Evolutionary conservation across 2,797 vertebrate species (phyloP).

Genomic region (Chaetophractus vellerosus): DNA sequence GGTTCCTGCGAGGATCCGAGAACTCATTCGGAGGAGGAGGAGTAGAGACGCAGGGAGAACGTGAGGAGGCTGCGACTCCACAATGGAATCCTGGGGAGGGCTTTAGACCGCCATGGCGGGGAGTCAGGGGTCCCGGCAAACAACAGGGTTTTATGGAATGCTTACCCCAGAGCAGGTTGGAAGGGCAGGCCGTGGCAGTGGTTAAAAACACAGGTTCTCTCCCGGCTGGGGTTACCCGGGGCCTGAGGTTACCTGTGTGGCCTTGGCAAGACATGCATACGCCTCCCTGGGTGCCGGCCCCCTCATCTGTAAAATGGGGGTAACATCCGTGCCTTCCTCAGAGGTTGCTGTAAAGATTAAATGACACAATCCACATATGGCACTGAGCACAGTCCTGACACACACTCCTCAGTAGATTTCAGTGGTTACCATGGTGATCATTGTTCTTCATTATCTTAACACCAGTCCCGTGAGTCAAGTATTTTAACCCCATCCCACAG

Average conservation of each 20-base stretch:
- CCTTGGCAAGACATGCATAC: not conserved
- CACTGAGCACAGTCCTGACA: fast-evolving
- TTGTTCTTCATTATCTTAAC: fast-evolving
- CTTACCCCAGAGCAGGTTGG: not conserved
- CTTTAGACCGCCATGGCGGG: not conserved
- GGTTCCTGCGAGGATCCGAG: not conserved
- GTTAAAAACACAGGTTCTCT: not conserved
- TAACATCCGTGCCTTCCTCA: fast-evolving
- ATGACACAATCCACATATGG: fast-evolving
- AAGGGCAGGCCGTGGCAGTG: not conserved
- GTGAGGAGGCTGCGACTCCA: not conserved
- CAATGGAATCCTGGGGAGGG: too few species aligned
- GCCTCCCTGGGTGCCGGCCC: not conserved
- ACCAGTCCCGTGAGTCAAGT: not conserved
- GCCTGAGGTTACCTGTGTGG: not conserved
- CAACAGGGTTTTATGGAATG: not conserved
- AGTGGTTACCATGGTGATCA: not conserved
- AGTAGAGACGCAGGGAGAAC: not conserved
- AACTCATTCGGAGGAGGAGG: too few species aligned
- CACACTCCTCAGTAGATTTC: fast-evolving
- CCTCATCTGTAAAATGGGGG: not conserved
- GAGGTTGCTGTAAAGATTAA: fast-evolving
- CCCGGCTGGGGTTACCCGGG: not conserved
- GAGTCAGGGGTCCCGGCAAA: not conserved
- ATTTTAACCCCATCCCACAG: not conserved